A percentile compares a stretch with the other conserved stretches of the same genome.
phyloP scores from a whole-genome alignment of 2,888 invertebrate genomes.

The Bedellia somnulentella region DNA sequence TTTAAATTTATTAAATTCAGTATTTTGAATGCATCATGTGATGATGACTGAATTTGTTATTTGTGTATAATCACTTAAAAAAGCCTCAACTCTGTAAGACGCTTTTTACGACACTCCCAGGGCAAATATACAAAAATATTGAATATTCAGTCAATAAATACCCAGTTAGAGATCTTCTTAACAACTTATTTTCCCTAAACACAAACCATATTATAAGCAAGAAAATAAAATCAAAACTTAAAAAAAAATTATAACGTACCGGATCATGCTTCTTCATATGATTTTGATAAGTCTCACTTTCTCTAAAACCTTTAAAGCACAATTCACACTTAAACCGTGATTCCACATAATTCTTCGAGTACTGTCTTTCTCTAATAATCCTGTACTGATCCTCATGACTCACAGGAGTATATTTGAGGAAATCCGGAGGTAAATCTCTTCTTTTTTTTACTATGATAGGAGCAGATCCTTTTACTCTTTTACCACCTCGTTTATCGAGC shows the following conservation, averaged over 20 bases:
- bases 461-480: constrained; percentile 15
- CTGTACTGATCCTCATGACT: constrained; percentile 36
- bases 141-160: too few species aligned
- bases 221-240: too few species aligned
- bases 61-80: too few species aligned
- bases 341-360: constrained; percentile 32
- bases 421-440: constrained; percentile 26
- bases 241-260: constrained; percentile 28
- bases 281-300: constrained; percentile 25
- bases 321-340: constrained; percentile 31
- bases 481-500: constrained; percentile 20
- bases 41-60: too few species aligned
- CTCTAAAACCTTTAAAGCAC: constrained; percentile 37
- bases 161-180: too few species aligned
- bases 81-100: too few species aligned
- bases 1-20: too few species aligned
- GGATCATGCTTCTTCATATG: constrained; percentile 50
- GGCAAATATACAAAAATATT: too few species aligned
- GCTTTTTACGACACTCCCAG: too few species aligned
- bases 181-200: too few species aligned
- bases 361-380: constrained; percentile 24
- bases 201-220: too few species aligned
- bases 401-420: constrained; percentile 25
- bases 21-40: too few species aligned
- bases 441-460: constrained; percentile 19